Conservation (phyloP, 2,888 invertebrate species). For the Zele albiditarsus region DNA sequence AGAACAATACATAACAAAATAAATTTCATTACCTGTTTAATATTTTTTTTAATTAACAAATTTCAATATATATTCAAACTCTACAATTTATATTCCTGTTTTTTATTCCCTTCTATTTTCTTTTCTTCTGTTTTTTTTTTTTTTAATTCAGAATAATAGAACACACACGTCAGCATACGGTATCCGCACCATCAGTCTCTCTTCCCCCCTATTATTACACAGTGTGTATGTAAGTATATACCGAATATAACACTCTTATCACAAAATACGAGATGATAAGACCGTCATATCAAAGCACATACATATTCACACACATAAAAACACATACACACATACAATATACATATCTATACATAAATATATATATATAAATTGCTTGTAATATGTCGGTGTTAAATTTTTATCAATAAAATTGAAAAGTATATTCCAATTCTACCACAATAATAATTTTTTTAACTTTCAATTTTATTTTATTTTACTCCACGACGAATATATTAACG, state of each 20-base stretch:
- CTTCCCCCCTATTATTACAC: not conserved
- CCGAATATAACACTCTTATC: not conserved
- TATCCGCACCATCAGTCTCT: slow-evolving; percentile 2
- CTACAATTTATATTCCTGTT: not conserved
- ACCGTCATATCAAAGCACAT: not conserved
- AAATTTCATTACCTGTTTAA: not conserved
- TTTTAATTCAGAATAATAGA: not conserved
- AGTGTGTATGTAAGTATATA: not conserved
- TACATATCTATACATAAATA: not conserved
- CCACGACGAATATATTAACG: too few relatives aligned
- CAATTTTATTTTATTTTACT: not conserved
- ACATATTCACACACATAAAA: not conserved
- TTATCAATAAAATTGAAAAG: too few relatives aligned
- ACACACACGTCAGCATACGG: not conserved
- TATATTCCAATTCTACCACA: too few relatives aligned
- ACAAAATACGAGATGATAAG: slow-evolving; percentile 1
- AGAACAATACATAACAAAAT: slow-evolving; percentile 28
- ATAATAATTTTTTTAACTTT: not conserved
- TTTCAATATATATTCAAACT: not conserved
- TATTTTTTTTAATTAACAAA: not conserved
- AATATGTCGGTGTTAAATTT: too few relatives aligned
- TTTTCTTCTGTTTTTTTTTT: not conserved
- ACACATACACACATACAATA: not conserved
- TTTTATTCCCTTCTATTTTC: not conserved
- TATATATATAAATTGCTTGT: not conserved